Conservation (phyloP, 2,797 vertebrate genomes). For the Rachycentron canadum region DNA sequence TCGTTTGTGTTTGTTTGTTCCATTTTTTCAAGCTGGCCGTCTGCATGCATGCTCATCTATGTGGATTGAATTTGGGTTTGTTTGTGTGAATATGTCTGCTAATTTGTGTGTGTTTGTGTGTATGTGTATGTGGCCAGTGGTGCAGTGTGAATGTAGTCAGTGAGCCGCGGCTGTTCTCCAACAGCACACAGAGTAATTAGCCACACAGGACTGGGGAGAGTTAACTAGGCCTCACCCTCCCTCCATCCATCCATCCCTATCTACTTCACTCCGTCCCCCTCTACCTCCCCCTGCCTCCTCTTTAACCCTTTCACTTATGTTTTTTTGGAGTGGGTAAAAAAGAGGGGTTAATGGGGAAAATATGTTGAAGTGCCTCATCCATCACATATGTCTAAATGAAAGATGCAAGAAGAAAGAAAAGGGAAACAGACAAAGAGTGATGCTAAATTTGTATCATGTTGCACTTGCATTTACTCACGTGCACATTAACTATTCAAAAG, state of each 20-base stretch:
- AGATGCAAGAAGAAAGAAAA: neutral
- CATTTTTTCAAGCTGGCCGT: slow-evolving; percentile 67
- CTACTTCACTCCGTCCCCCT: slow-evolving; percentile 28
- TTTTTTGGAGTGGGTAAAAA: slow-evolving; percentile 34
- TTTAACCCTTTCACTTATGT: slow-evolving; percentile 56
- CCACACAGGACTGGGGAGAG: slow-evolving; percentile 84
- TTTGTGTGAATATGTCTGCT: slow-evolving; percentile 77
- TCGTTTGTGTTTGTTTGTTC: slow-evolving; percentile 69
- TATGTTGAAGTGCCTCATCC: slow-evolving; percentile 22
- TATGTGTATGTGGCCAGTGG: slow-evolving; percentile 77
- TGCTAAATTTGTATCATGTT: neutral
- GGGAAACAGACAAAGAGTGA: neutral
- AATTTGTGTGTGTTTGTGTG: slow-evolving; percentile 62
- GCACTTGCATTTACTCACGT: neutral
- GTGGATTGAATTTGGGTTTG: slow-evolving; percentile 71
- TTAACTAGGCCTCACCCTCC: slow-evolving; percentile 81
- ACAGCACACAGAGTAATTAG: slow-evolving; percentile 87
- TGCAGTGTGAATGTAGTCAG: slow-evolving; percentile 79
- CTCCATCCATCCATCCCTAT: slow-evolving; percentile 17
- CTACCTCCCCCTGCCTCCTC: slow-evolving; percentile 30
- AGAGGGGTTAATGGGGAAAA: slow-evolving; percentile 41
- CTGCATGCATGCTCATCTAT: slow-evolving; percentile 68
- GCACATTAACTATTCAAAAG: neutral
- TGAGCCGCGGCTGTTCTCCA: slow-evolving; percentile 75
- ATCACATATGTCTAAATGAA: slow-evolving; percentile 19